These are phyloP conservation scores for Pseudomyrmex concolor DNA, from an alignment of 1,140 invertebrate species.

Conservation along the genomic window DNA sequence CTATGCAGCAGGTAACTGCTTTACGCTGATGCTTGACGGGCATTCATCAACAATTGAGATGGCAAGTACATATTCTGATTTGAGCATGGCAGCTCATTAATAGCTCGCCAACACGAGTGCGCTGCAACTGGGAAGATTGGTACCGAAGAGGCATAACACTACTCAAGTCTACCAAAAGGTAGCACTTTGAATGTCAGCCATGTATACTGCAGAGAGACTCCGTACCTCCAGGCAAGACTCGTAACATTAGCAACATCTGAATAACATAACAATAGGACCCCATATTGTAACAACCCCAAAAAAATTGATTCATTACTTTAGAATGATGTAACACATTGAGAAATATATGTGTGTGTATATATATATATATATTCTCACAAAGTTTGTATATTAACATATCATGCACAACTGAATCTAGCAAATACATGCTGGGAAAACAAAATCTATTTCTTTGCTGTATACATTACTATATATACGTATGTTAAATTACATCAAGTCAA, in stretches of 20 bases:
- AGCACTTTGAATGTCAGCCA: slow-evolving; percentile 83
- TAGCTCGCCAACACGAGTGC: slow-evolving; percentile 80
- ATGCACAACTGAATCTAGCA: slow-evolving; percentile 68
- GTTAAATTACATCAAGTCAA: not conserved
- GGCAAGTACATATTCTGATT: slow-evolving; percentile 80
- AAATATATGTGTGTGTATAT: too few species aligned
- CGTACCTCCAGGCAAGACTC: slow-evolving; percentile 79
- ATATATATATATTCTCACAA: slow-evolving; percentile 46
- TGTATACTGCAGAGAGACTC: slow-evolving; percentile 78
- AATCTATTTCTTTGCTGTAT: slow-evolving; percentile 27
- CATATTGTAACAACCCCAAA: slow-evolving; percentile 76
- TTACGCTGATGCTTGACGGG: slow-evolving; percentile 81
- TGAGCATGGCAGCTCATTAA: slow-evolving; percentile 82
- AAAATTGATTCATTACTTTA: slow-evolving; percentile 68
- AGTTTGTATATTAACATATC: slow-evolving; percentile 66
- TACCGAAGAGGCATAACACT: slow-evolving; percentile 83
- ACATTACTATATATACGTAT: not conserved
- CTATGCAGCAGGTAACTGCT: slow-evolving; percentile 84
- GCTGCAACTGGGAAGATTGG: slow-evolving; percentile 79
- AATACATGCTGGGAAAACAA: slow-evolving; percentile 65
- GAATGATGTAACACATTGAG: slow-evolving; percentile 70
- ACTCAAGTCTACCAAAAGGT: slow-evolving; percentile 82
- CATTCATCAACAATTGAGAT: slow-evolving; percentile 83
- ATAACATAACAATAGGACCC: slow-evolving; percentile 79
- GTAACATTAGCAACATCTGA: slow-evolving; percentile 82